These are phyloP conservation scores for Drosophila fulvimacula DNA, from an alignment of 2,888 invertebrate genomes.

Conservation along the genomic window DNA sequence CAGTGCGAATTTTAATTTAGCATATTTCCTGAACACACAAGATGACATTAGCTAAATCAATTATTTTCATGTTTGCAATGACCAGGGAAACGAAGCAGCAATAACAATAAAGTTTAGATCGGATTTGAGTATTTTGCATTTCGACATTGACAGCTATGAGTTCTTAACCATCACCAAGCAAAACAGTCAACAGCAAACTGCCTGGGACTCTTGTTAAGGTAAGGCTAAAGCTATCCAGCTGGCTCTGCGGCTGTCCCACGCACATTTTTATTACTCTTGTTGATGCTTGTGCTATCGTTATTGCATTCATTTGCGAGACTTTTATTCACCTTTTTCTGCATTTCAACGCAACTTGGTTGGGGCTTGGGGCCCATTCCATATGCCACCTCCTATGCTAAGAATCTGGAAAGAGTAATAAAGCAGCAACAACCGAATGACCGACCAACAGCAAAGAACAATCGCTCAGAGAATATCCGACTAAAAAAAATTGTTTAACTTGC, in stretches of 20 bases:
- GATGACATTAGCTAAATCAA: conserved; percentile 66
- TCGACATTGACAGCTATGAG: conserved; percentile 15
- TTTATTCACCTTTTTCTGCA: conserved; percentile 75
- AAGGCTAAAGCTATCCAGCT: conserved; percentile 40
- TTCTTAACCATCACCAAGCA: conserved; percentile 20
- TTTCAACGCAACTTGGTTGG: conserved; percentile 56
- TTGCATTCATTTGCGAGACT: conserved; percentile 74
- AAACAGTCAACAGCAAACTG: conserved; percentile 34
- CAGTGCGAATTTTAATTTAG: conserved; percentile 8
- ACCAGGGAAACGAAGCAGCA: conserved; percentile 43
- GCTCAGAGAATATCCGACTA: not conserved
- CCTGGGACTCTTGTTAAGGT: conserved; percentile 25
- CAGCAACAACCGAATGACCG: conserved; percentile 48
- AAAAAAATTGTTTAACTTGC: not conserved
- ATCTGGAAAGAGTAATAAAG: conserved; percentile 51
- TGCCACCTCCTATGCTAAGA: conserved; percentile 60
- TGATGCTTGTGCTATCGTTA: conserved; percentile 26
- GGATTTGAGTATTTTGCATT: conserved; percentile 64
- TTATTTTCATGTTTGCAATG: conserved; percentile 69
- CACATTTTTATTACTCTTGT: conserved; percentile 69
- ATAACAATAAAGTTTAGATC: conserved; percentile 74
- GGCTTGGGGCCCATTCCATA: conserved; percentile 54
- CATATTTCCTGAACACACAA: conserved; percentile 43
- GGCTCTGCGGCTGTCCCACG: conserved; percentile 64
- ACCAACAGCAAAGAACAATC: conserved; percentile 26